phyloP scores from a whole-genome alignment of 2,797 vertebrate species.

The Acipenser ruthenus region DNA sequence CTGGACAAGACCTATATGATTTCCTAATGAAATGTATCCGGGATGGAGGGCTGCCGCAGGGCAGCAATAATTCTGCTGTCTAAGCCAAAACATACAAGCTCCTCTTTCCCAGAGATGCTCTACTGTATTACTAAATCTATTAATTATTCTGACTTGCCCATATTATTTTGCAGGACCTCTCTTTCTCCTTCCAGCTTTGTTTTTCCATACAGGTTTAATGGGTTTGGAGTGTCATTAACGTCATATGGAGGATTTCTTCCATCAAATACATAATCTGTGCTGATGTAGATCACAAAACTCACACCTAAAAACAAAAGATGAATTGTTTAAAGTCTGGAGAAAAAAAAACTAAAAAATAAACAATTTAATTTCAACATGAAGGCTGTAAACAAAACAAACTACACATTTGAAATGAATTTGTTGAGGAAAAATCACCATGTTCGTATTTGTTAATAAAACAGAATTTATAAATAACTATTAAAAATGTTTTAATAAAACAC shows the following conservation, averaged over 20 bases:
- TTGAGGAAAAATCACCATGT: too few relatives aligned
- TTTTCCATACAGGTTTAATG: slow-evolving; percentile 85
- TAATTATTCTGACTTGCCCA: slow-evolving; percentile 50
- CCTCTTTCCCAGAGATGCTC: too few relatives aligned
- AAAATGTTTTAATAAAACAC: neutral
- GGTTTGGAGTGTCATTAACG: slow-evolving; percentile 78
- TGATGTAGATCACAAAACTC: slow-evolving; percentile 83
- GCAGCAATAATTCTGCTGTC: too few relatives aligned
- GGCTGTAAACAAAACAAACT: too few relatives aligned
- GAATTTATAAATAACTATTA: neutral
- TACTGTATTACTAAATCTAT: too few relatives aligned
- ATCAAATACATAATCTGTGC: slow-evolving; percentile 93
- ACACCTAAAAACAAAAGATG: slow-evolving; percentile 43
- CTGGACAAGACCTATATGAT: too few relatives aligned
- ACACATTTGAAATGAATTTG: too few relatives aligned
- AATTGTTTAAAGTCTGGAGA: neutral
- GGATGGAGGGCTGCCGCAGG: too few relatives aligned
- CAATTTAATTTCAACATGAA: too few relatives aligned
- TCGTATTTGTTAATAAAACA: neutral
- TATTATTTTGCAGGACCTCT: slow-evolving; percentile 72
- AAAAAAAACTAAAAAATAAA: neutral
- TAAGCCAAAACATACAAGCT: too few relatives aligned
- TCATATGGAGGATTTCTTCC: slow-evolving; percentile 86
- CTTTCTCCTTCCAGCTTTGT: slow-evolving; percentile 89
- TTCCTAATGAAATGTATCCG: too few relatives aligned